Percentiles rank a stretch among this genome's conserved stretches.
Conservation (phyloP, 2,797 vertebrate species). For the Etheostoma perlongum region DNA sequence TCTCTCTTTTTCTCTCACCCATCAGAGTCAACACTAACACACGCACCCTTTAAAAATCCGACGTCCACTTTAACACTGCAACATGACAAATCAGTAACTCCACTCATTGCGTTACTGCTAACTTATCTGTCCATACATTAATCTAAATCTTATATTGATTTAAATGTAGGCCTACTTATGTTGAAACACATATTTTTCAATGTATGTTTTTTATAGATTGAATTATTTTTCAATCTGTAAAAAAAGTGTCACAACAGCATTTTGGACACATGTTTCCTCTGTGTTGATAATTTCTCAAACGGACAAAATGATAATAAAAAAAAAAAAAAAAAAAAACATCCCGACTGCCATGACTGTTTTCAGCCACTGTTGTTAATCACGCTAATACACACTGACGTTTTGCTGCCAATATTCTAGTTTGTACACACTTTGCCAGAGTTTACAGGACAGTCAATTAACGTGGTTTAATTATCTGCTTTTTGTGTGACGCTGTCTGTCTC, state of each 20-base stretch:
- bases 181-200: no score
- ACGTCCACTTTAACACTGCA: conserved; percentile 3
- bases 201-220: no score
- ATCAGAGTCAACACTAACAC: conserved; percentile 7
- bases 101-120: background rate
- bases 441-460: background rate
- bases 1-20: background rate
- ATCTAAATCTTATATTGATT: background rate
- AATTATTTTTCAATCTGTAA: no score
- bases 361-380: background rate
- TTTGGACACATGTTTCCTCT: background rate
- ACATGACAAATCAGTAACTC: background rate
- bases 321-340: background rate
- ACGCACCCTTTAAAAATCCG: conserved; percentile 1
- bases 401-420: background rate
- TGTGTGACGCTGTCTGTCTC: conserved; percentile 34
- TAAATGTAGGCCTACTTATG: no score
- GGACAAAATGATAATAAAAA: background rate
- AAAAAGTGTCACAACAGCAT: background rate
- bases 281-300: background rate
- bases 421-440: conserved; percentile 1
- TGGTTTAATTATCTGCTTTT: background rate
- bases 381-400: background rate
- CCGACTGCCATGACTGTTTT: background rate
- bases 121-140: background rate